Evolutionary conservation across 2,113 vertebrate genomes (phyloP).

Genomic region (Ivindomyrus marchei): DNA sequence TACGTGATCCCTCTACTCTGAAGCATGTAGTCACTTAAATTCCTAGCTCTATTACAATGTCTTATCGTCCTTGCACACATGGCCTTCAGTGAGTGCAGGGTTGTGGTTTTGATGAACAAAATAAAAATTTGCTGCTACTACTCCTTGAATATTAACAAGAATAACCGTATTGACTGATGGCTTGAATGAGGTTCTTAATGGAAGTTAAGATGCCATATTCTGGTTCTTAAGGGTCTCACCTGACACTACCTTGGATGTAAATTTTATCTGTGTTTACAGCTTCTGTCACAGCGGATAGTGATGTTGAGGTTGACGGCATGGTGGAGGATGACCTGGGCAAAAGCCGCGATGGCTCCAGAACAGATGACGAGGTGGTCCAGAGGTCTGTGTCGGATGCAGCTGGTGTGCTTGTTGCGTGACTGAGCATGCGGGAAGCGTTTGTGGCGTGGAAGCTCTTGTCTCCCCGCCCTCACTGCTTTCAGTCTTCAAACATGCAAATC

Average conservation of each 20-base stretch:
- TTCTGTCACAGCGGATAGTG: conserved; percentile 58
- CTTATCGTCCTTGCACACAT: background rate
- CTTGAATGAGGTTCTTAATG: background rate
- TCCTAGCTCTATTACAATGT: background rate
- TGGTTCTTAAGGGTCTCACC: background rate
- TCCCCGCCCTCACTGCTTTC: background rate
- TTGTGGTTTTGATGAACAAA: background rate
- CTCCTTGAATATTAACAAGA: background rate
- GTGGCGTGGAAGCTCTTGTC: background rate
- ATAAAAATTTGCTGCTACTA: background rate
- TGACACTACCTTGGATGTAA: background rate
- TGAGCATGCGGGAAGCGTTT: background rate
- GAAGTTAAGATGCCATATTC: background rate
- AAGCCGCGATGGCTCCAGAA: conserved; percentile 86
- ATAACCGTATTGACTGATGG: background rate
- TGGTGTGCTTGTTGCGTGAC: background rate
- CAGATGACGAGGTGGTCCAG: conserved; percentile 88
- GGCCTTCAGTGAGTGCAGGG: background rate
- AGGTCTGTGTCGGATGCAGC: conserved; percentile 55
- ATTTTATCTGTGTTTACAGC: conserved; percentile 34
- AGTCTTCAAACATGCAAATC: background rate
- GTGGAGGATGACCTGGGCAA: conserved; percentile 88
- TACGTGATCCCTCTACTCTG: background rate
- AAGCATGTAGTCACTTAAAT: background rate
- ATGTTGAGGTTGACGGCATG: conserved; percentile 71